These are phyloP conservation scores for Pteropus rufus DNA, from an alignment of 2,797 vertebrate genomes.

Conservation along the genomic window DNA sequence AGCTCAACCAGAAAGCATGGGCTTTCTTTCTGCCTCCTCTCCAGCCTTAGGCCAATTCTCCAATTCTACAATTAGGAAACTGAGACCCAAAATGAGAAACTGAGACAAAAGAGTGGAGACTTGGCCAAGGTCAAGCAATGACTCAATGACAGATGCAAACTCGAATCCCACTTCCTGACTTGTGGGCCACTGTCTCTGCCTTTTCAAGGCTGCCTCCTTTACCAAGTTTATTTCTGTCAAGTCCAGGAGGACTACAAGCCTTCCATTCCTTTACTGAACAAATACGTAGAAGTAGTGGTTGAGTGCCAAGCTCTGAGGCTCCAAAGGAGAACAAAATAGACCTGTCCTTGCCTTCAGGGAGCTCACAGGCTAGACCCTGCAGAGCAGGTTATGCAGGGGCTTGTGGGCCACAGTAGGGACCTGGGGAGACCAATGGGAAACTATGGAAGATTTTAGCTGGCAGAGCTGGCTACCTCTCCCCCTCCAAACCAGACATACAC, in stretches of 20 bases:
- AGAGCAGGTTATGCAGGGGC: not conserved
- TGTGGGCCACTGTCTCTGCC: not conserved
- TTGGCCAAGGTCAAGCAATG: not conserved
- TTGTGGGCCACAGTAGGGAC: not conserved
- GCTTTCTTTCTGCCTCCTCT: not conserved
- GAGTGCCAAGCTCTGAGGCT: not conserved
- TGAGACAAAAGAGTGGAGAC: not conserved
- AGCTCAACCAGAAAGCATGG: not conserved
- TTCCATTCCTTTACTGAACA: not conserved
- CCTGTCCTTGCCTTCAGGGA: not conserved
- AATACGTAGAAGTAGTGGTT: not conserved
- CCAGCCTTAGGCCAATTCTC: not conserved
- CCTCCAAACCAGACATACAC: not conserved
- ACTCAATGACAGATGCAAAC: not conserved
- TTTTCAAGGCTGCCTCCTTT: not conserved
- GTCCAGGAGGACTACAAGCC: not conserved
- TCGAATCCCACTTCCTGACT: not conserved
- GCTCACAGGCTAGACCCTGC: not conserved
- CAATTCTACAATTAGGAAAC: not conserved
- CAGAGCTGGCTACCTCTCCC: not conserved
- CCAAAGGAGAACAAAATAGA: not conserved
- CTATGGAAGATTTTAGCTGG: not conserved
- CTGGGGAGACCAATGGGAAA: not conserved
- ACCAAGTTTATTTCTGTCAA: not conserved
- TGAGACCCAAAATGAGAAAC: not conserved